Base-by-base conservation (phyloP, 1,140 invertebrate genomes). In the Augochlora pura region DNA sequence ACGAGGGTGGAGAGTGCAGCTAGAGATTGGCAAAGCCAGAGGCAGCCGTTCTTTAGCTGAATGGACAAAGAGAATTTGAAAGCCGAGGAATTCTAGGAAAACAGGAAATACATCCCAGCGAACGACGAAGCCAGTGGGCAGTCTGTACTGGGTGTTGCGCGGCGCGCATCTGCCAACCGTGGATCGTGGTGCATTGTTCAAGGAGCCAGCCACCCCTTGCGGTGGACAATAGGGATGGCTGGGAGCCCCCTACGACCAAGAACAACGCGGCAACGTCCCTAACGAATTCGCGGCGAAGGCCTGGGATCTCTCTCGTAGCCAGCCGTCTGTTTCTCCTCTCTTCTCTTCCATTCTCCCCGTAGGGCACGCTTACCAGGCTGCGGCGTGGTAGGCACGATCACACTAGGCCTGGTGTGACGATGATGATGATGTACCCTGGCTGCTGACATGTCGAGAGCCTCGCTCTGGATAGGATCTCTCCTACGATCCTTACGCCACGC, bases 401-500 rank as follows among this genome's bases (percentile, higher is more conserved):
- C 92, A 68, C 92, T 93, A 6, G 92, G 92, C 65, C 92, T 87
- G 63, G 74, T 91, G 82, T 92, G 90, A 80, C 90, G 86, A 49
- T 70, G 39, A 10, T 80, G 80, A 68, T 87, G 81, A 67, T 86
- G 88, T 27, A 89, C 84, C 82, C 90, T 88, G 38, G 91, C 87
- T 27, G 91, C 90, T 4, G 92, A 91, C 92, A 93, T 93, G 72
- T 93, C 92, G 59, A 93, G 84, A 8, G 92, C 92, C 75, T 93
- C 92, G 72, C 90, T 91, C 63, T 93, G 92, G 71, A 93, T 93
- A 14, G 92, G 92, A 74, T 93, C 92, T 72, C 90, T 90, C 87
- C 92, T 92, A 67, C 92, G 92, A 38, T 93, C 92, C 39, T 90
- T 92, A 60, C 92, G 91, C 92, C 92, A 92, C 38, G 91, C 89